Evolutionary conservation across 2,113 vertebrate genomes (phyloP).

Genomic region (Xyrauchen texanus): DNA sequence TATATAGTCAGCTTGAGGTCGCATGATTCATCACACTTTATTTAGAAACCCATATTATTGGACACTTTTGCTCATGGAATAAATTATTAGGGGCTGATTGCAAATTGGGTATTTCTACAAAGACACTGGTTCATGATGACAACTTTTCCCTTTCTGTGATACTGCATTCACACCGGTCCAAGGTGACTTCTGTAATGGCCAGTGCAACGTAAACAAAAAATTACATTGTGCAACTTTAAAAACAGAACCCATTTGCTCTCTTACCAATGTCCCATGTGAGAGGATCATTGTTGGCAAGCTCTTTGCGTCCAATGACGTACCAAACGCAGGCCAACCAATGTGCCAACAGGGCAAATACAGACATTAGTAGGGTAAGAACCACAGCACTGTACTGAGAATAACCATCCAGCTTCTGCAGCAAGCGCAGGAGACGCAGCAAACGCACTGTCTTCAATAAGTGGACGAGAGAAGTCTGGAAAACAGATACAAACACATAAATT

Average conservation of each 20-base stretch:
- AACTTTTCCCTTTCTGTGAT: too few relatives aligned
- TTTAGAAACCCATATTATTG: too few relatives aligned
- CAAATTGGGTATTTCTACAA: too few relatives aligned
- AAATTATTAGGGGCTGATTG: too few relatives aligned
- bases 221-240: too few relatives aligned
- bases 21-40: too few relatives aligned
- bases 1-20: too few relatives aligned
- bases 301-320: constrained; percentile 86
- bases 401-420: constrained; percentile 88
- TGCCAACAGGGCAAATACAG: constrained; percentile 86
- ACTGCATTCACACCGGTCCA: too few relatives aligned
- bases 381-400: constrained; percentile 92
- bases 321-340: constrained; percentile 93
- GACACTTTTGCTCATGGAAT: too few relatives aligned
- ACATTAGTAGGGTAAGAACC: constrained; percentile 90
- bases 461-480: constrained; percentile 77
- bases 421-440: constrained; percentile 82
- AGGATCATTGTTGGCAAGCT: constrained; percentile 86
- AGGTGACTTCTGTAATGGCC: too few relatives aligned
- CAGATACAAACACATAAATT: neutral
- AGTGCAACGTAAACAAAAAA: too few relatives aligned
- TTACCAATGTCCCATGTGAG: constrained; percentile 92
- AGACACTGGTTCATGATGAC: too few relatives aligned
- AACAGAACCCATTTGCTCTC: constrained; percentile 57
- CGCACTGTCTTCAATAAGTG: constrained; percentile 87